Conservation (phyloP, 2,113 vertebrate species). For the Pseudolaguvia tuberculata region DNA sequence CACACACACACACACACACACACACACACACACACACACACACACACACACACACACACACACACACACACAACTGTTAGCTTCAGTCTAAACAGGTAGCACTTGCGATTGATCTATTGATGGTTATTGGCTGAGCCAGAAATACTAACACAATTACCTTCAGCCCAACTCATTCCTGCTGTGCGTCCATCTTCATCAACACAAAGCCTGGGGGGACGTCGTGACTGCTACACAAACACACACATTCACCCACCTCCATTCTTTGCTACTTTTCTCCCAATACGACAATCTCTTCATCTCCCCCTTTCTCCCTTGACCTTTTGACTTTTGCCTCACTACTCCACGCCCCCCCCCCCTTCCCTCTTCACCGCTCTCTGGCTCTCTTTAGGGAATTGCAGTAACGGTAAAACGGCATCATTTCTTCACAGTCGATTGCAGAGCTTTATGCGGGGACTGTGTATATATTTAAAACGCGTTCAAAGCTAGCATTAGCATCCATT, state of each 20-base stretch:
- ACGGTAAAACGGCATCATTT: conserved; percentile 48
- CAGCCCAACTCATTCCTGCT: conserved; percentile 49
- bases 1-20: too few relatives aligned
- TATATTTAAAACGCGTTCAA: conserved; percentile 58
- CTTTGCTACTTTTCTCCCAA: conserved; percentile 52
- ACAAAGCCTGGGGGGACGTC: conserved; percentile 46
- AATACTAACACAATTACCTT: conserved; percentile 53
- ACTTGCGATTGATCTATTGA: conserved; percentile 53
- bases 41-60: too few relatives aligned
- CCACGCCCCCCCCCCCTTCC: conserved; percentile 1
- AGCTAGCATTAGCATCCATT: conserved; percentile 51
- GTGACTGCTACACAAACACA: conserved; percentile 41
- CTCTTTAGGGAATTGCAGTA: conserved; percentile 44
- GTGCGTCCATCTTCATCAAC: conserved; percentile 52
- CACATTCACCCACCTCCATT: conserved; percentile 40
- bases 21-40: conserved; percentile 5
- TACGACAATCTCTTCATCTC: conserved; percentile 46
- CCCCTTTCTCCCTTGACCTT: conserved; percentile 42
- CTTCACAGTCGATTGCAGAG: conserved; percentile 45
- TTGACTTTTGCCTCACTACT: conserved; percentile 27
- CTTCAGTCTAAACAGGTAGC: conserved; percentile 45
- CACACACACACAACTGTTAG: conserved; percentile 38
- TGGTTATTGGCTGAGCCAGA: conserved; percentile 47
- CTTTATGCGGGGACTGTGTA: conserved; percentile 40
- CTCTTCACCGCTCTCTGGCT: neutral